These are phyloP conservation scores for Takifugu ocellatus DNA, from an alignment of 2,797 vertebrate genomes.

Conservation along the genomic window DNA sequence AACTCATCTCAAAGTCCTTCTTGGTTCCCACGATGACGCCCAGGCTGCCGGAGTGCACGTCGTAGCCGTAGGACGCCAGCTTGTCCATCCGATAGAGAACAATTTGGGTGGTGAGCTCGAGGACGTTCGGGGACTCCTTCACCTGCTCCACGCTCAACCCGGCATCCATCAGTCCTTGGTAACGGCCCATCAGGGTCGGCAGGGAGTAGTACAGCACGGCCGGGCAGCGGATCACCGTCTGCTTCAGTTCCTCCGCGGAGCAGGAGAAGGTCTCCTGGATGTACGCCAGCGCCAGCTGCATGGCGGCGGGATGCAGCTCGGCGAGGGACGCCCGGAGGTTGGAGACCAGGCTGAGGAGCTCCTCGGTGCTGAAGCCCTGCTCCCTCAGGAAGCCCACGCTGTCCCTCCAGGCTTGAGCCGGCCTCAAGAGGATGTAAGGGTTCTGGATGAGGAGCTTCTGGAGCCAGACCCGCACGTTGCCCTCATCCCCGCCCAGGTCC, in stretches of 20 bases:
- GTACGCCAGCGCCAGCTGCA: slow-evolving; percentile 78
- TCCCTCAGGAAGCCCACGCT: slow-evolving; percentile 82
- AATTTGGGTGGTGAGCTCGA: slow-evolving; percentile 86
- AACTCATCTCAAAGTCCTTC: slow-evolving; percentile 85
- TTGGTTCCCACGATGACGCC: slow-evolving; percentile 83
- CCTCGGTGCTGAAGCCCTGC: slow-evolving; percentile 75
- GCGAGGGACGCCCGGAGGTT: slow-evolving; percentile 87
- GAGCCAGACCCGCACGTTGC: slow-evolving; percentile 84
- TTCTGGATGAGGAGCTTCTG: slow-evolving; percentile 88
- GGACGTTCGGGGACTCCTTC: slow-evolving; percentile 77
- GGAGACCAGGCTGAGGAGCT: slow-evolving; percentile 83
- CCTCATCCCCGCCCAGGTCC: slow-evolving; percentile 80
- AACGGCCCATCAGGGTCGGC: slow-evolving; percentile 75
- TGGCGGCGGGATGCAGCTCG: slow-evolving; percentile 75
- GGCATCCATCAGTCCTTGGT: slow-evolving; percentile 75
- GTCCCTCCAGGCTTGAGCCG: slow-evolving; percentile 69
- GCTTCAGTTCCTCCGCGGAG: slow-evolving; percentile 74
- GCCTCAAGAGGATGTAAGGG: slow-evolving; percentile 83
- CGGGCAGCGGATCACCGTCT: slow-evolving; percentile 79
- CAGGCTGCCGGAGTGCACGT: slow-evolving; percentile 75
- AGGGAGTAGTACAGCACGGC: slow-evolving; percentile 83
- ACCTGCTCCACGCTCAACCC: slow-evolving; percentile 82
- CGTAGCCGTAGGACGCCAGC: slow-evolving; percentile 77
- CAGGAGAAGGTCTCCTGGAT: slow-evolving; percentile 75
- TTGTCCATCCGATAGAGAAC: slow-evolving; percentile 84